Conservation (phyloP, 2,113 vertebrate genomes). For the Copsychus sechellarum region DNA sequence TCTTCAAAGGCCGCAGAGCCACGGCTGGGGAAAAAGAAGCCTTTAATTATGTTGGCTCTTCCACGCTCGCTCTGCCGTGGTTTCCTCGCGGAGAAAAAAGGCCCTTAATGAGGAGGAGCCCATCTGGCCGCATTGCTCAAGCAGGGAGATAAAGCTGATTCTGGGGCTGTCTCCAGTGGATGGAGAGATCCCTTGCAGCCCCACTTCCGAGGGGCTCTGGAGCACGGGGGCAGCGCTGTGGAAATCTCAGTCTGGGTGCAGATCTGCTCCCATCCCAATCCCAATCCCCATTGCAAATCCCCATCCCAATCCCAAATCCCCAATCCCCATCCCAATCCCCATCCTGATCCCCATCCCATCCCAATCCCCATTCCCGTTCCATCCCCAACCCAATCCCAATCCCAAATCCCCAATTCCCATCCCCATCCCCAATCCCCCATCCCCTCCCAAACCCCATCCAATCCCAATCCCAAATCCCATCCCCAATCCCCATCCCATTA, state of each 20-base stretch:
- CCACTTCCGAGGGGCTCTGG: neutral
- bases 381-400: too few relatives aligned
- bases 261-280: neutral
- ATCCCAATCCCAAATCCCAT: neutral
- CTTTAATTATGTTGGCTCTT: constrained; percentile 34
- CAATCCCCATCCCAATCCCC: too few relatives aligned
- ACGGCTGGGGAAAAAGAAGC: constrained; percentile 1
- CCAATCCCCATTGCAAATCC: too few relatives aligned
- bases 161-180: neutral
- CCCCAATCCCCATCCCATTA: too few relatives aligned
- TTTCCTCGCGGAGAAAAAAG: neutral
- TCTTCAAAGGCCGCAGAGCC: constrained; percentile 53
- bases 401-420: too few relatives aligned
- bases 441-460: neutral
- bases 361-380: too few relatives aligned
- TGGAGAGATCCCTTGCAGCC: neutral
- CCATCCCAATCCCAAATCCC: too few relatives aligned
- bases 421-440: too few relatives aligned
- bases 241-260: neutral
- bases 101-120: constrained; percentile 45
- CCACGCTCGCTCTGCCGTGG: neutral
- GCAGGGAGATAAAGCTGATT: neutral
- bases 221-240: accelerated
- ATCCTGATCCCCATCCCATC: neutral
- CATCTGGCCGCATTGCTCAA: neutral